A percentile compares a stretch with the other conserved stretches of the same genome.
phyloP scores from a whole-genome alignment of 2,888 invertebrate species.

The Hofmannophila pseudospretella region DNA sequence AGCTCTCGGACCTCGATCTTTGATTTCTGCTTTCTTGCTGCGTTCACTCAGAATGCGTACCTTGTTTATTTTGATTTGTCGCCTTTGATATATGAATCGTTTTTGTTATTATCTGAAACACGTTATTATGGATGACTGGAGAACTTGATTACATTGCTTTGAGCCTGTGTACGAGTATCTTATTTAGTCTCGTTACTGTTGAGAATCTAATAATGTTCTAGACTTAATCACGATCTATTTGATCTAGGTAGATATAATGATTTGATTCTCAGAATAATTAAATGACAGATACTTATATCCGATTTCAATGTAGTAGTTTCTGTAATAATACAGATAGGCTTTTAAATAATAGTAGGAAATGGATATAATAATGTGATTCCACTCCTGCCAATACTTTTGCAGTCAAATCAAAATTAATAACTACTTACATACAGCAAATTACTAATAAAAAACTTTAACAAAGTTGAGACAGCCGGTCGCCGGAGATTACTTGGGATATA shows the following conservation, averaged over 20 bases:
- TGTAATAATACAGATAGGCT: not conserved
- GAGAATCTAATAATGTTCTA: conserved; percentile 3
- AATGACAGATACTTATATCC: not conserved
- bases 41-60: conserved; percentile 49
- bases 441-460: conserved; percentile 57
- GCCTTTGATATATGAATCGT: conserved; percentile 66
- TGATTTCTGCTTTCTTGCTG: conserved; percentile 58
- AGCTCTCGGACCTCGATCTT: conserved; percentile 52
- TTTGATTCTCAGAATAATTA: not conserved
- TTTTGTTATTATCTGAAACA: conserved; percentile 58
- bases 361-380: not conserved
- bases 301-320: not conserved
- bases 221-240: not conserved
- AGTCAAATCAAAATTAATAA: conserved; percentile 39
- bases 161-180: conserved; percentile 1
- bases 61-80: conserved; percentile 74
- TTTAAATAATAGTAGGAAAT: not conserved
- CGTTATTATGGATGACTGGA: conserved; percentile 47
- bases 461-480: conserved; percentile 69
- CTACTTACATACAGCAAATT: conserved; percentile 32
- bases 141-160: conserved; percentile 42
- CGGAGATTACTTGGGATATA: conserved; percentile 24
- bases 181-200: conserved; percentile 5
- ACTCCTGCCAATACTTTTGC: conserved; percentile 18
- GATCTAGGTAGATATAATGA: not conserved